A percentile compares a stretch with the other conserved stretches of the same genome.
Evolutionary conservation across 2,888 invertebrate species (phyloP).

Genomic region (Prionchulus punctatus): DNA sequence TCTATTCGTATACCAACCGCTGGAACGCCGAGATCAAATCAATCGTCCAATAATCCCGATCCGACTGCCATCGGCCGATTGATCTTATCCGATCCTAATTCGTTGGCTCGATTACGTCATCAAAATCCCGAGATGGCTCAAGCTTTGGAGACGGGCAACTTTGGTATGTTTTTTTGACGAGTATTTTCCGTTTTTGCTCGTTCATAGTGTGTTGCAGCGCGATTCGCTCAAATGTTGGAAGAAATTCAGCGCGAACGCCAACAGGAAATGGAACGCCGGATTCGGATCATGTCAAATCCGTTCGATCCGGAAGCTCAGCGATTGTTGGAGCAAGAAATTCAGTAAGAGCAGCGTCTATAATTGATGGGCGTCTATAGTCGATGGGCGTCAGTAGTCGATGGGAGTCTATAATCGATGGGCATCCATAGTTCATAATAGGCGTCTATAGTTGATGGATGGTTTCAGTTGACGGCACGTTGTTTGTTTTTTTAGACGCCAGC

Average conservation of each 20-base stretch:
- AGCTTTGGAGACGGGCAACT: conserved; percentile 64
- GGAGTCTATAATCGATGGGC: not conserved
- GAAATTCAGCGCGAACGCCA: conserved; percentile 41
- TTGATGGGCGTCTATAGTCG: no score
- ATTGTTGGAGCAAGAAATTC: conserved; percentile 84
- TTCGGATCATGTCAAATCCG: conserved; percentile 77
- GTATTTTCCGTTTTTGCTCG: not conserved
- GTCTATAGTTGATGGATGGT: not conserved
- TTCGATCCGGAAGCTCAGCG: conserved; percentile 87
- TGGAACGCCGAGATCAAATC: not conserved
- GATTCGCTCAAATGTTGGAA: conserved; percentile 57
- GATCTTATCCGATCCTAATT: conserved; percentile 59
- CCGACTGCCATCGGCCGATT: conserved; percentile 18
- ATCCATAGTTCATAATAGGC: not conserved
- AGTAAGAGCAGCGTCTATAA: conserved; percentile 42
- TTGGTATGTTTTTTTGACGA: conserved; percentile 37
- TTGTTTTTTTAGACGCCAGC: not conserved
- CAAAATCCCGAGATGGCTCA: conserved; percentile 82
- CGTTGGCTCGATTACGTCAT: conserved; percentile 70
- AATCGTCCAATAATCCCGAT: conserved; percentile 43
- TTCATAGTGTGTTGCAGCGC: conserved; percentile 43
- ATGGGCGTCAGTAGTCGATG: not conserved
- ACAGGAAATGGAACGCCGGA: conserved; percentile 42
- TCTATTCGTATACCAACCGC: not conserved
- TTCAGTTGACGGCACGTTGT: not conserved